These are phyloP conservation scores for Macroramphosus scolopax DNA, from an alignment of 2,797 vertebrate genomes.

Conservation along the genomic window DNA sequence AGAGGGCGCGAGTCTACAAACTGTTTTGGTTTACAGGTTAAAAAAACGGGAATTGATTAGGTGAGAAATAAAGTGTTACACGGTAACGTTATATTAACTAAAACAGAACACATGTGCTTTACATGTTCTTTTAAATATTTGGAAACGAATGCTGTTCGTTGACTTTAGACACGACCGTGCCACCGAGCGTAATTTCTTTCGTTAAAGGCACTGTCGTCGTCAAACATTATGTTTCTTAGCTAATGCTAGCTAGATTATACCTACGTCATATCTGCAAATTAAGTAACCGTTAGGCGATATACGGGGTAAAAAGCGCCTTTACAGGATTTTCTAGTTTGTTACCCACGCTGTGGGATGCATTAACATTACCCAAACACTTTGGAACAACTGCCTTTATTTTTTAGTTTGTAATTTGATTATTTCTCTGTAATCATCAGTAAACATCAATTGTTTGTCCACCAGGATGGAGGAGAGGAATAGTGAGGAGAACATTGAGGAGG, in stretches of 20 bases:
- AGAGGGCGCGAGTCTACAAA: constrained; percentile 52
- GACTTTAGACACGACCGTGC: neutral
- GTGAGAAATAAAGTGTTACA: neutral
- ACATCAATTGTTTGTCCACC: neutral
- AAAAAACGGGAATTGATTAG: neutral
- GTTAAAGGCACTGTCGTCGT: no score
- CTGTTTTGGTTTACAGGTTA: neutral
- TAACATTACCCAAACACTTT: no score
- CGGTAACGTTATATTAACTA: no score
- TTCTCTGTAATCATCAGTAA: no score
- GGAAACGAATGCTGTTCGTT: neutral
- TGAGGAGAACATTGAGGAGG: constrained; percentile 55
- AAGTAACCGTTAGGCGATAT: no score
- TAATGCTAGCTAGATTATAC: neutral
- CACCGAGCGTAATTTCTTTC: neutral
- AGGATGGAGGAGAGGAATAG: constrained; percentile 29
- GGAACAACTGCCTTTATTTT: no score
- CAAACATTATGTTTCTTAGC: no score
- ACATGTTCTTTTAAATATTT: neutral
- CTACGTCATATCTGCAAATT: no score
- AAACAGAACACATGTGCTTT: rapidly evolving
- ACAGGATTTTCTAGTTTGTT: no score
- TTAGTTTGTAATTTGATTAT: no score
- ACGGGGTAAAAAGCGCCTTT: no score
- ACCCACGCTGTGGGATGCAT: no score